Evolutionary conservation across 2,113 vertebrate genomes (phyloP).

Genomic region (Sigmodon hispidus): DNA sequence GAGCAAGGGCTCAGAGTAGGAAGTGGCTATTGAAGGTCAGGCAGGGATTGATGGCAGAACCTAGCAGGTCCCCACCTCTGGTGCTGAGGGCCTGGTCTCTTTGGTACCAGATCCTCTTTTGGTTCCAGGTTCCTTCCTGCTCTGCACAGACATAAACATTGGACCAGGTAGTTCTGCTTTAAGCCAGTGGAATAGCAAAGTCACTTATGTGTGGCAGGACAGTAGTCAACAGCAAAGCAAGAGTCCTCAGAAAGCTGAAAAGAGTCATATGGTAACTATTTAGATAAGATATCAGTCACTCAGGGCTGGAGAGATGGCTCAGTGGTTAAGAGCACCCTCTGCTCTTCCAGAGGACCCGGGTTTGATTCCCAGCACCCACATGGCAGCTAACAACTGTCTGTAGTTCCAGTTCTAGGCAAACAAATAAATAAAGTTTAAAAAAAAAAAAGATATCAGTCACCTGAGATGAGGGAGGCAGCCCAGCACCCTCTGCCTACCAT

Average conservation of each 20-base stretch:
- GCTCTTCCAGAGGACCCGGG: no score
- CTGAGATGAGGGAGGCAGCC: background rate
- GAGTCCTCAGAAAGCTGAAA: background rate
- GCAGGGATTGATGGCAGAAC: background rate
- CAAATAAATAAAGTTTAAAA: no score
- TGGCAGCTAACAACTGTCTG: no score
- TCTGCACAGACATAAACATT: background rate
- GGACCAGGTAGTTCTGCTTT: background rate
- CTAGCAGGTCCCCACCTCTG: background rate
- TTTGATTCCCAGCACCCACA: no score
- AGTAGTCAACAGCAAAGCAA: background rate
- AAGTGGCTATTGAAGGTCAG: background rate
- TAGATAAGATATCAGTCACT: background rate
- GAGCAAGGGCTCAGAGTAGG: background rate
- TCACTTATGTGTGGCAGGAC: background rate
- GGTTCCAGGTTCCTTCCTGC: background rate
- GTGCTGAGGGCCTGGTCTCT: background rate
- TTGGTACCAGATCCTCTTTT: background rate
- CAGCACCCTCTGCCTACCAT: background rate
- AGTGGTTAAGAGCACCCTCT: no score
- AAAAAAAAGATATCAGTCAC: background rate
- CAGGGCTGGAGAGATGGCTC: no score
- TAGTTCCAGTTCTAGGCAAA: no score
- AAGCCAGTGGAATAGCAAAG: background rate
- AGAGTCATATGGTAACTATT: background rate